Percentiles rank a stretch among this genome's conserved stretches.
phyloP scores from a whole-genome alignment of 2,113 vertebrate species.

The Plectropomus leopardus region DNA sequence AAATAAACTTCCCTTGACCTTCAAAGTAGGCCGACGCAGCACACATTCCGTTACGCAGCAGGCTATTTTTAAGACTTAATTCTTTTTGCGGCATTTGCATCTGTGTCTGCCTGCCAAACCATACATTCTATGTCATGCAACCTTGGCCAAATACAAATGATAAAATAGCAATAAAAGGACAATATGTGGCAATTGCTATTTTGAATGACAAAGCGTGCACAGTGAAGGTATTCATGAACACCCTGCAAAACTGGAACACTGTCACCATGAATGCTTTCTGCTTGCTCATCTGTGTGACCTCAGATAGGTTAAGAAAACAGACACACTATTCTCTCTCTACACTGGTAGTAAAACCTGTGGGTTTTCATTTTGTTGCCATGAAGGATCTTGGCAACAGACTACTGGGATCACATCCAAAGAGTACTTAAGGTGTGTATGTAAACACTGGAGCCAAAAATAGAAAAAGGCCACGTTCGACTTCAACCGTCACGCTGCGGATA shows the following conservation, averaged over 20 bases:
- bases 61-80: slow-evolving; percentile 43
- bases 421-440: slow-evolving; percentile 65
- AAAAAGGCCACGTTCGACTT: slow-evolving; percentile 28
- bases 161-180: rapidly evolving
- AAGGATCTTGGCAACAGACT: slow-evolving; percentile 41
- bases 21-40: slow-evolving; percentile 1
- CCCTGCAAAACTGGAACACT: not conserved
- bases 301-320: not conserved
- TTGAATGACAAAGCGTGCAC: not conserved
- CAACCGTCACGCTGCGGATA: slow-evolving; percentile 22
- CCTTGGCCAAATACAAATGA: not conserved
- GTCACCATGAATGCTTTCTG: not conserved
- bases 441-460: slow-evolving; percentile 73
- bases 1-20: slow-evolving; percentile 49
- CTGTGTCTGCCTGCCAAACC: not conserved
- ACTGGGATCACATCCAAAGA: slow-evolving; percentile 50
- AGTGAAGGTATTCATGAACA: not conserved
- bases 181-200: not conserved
- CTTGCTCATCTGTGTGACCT: slow-evolving; percentile 10
- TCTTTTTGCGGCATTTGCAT: slow-evolving; percentile 6
- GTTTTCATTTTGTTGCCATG: slow-evolving; percentile 53
- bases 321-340: not conserved
- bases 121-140: not conserved
- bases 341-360: slow-evolving; percentile 49
- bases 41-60: slow-evolving; percentile 37